phyloP scores from a whole-genome alignment of 2,888 invertebrate genomes.

The Matsumyia berberina region DNA sequence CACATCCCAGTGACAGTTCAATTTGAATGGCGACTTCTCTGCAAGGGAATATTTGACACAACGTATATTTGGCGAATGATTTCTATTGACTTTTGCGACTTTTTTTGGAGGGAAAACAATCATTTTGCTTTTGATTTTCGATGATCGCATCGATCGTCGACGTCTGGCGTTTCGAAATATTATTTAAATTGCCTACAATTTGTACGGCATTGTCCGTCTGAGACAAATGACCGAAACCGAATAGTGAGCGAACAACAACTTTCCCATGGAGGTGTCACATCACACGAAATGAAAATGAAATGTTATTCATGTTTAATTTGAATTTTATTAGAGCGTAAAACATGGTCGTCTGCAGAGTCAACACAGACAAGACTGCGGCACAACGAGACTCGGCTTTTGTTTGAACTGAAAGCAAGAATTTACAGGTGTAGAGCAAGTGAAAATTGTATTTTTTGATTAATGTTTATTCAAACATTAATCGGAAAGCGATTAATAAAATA shows the following conservation, averaged over 20 bases:
- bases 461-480: conserved; percentile 36
- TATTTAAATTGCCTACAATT: conserved; percentile 23
- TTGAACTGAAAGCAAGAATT: background rate
- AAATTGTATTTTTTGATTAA: conserved; percentile 23
- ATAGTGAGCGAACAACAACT: conserved; percentile 36
- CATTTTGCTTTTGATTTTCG: conserved; percentile 17
- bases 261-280: conserved; percentile 63
- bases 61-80: conserved; percentile 42
- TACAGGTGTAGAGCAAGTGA: conserved; percentile 24
- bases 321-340: conserved; percentile 31
- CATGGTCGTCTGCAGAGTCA: background rate
- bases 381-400: conserved; percentile 9
- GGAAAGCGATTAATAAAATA: conserved; percentile 9
- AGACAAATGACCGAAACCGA: conserved; percentile 35
- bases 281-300: conserved; percentile 32
- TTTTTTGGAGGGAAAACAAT: conserved; percentile 42
- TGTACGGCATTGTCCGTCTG: background rate
- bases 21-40: conserved; percentile 25
- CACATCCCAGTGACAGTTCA: background rate
- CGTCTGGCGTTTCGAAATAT: conserved; percentile 20
- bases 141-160: conserved; percentile 42
- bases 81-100: conserved; percentile 40
- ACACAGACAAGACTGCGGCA: background rate
- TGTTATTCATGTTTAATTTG: conserved; percentile 50
- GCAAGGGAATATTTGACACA: conserved; percentile 22